Base-by-base conservation (phyloP, 2,888 invertebrate genomes). In the Xiphydria camelus region DNA sequence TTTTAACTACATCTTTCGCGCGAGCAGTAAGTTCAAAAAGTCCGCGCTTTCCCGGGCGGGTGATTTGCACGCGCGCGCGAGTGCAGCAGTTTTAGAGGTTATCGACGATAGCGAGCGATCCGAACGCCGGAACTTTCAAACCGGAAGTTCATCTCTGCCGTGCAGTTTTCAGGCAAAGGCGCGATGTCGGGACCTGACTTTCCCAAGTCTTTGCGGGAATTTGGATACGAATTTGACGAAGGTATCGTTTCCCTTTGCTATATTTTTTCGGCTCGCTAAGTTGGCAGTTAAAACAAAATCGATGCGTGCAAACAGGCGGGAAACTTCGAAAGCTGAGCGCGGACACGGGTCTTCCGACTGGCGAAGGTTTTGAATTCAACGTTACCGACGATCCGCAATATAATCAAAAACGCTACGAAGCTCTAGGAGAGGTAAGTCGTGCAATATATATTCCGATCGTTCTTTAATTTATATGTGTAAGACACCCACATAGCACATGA, bases 371-470 rank as follows among this genome's bases (percentile, higher is more conserved):
- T 66, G 80, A 82, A 46, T 89, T 87, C 57, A 80, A 82, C 41
- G 78, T 86, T n/a, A 82, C 79, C 51, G 78, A 80, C 23, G 80
- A 86, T 56, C 79, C 81, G 45, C 74, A 76, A 4, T 83, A 83
- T 53, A 89, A 88, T 65, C 88, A 89, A 65, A 79, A 79, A 33
- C 81, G 84, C 54, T 90, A 90, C 64, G 89, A 89, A 64, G 81
- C 83, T 18, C 68, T 90, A 2, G 89, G 89, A 4, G 81, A 83
- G 64, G 86, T 81, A 62, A 46, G 62, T 57, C 32, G 18, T n/a
- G n/a, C n/a, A n/a, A n/a, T n/a, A n/a, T n/a, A n/a, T n/a, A n/a
- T n/a, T n/a, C n/a, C n/a, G n/a, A n/a, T n/a, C n/a, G n/a, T n/a
- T n/a, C n/a, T n/a, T n/a, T n/a, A n/a, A n/a, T n/a, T n/a, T n/a